Evolutionary conservation across 2,113 vertebrate species (phyloP).

Genomic region (Phyllostomus discolor): DNA sequence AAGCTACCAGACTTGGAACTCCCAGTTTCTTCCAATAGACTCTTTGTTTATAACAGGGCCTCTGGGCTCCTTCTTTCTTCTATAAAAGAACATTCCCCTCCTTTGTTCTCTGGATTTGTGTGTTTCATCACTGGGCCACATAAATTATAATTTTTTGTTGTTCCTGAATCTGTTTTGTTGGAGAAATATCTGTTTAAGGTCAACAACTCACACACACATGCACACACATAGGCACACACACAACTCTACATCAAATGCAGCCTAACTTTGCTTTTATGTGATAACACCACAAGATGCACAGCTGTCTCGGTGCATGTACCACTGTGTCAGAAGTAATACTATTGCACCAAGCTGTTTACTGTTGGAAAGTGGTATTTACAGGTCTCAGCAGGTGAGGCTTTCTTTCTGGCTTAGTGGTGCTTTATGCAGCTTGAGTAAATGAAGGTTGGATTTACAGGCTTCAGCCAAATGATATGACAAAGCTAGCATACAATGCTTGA

Average conservation of each 20-base stretch:
- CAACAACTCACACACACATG: background rate
- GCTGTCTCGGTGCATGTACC: background rate
- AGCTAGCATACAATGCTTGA: background rate
- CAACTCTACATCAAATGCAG: background rate
- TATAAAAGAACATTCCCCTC: background rate
- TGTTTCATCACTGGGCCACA: background rate
- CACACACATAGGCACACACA: background rate
- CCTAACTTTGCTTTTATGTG: background rate
- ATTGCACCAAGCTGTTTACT: background rate
- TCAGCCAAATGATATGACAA: background rate
- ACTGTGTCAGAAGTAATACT: background rate
- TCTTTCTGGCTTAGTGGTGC: background rate
- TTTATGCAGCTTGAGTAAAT: background rate
- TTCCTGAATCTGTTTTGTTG: background rate
- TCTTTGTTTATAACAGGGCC: background rate
- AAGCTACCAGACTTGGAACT: background rate
- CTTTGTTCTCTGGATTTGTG: background rate
- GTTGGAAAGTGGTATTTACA: background rate
- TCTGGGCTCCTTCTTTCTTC: background rate
- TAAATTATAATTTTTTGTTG: background rate
- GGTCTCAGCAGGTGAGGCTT: background rate
- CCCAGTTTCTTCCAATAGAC: background rate
- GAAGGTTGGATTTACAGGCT: background rate
- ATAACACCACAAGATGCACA: background rate
- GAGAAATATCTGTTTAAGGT: background rate